Percentiles rank a stretch among this genome's conserved stretches.
phyloP scores from a whole-genome alignment of 2,797 vertebrate species.

The Gymnopithys bicolor region DNA sequence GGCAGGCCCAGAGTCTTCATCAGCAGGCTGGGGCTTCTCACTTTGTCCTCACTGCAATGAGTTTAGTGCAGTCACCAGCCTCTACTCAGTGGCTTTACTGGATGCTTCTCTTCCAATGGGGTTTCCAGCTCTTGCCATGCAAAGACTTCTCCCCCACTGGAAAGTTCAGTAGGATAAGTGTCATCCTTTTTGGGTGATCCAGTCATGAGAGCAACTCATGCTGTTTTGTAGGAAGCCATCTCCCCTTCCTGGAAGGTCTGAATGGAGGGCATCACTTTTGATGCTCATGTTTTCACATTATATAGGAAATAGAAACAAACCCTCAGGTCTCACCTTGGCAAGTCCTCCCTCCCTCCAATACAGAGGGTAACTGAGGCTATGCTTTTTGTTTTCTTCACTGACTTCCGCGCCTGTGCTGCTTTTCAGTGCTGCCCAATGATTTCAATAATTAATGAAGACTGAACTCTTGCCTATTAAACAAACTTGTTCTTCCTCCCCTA shows the following conservation, averaged over 20 bases:
- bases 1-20: not conserved
- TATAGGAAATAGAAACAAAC: not conserved
- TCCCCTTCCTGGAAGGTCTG: not conserved
- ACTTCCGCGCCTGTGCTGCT: not conserved
- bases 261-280: not conserved
- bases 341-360: not conserved
- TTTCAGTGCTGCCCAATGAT: not conserved
- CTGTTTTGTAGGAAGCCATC: not conserved
- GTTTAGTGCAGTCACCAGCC: not conserved
- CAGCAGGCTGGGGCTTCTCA: not conserved
- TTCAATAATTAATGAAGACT: not conserved
- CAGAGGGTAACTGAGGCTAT: not conserved
- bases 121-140: not conserved
- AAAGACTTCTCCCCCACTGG: not conserved
- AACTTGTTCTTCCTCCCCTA: constrained; percentile 30
- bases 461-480: constrained; percentile 26
- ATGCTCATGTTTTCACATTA: not conserved
- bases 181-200: not conserved
- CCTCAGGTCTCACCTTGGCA: not conserved
- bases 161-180: not conserved
- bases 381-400: not conserved
- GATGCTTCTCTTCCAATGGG: not conserved
- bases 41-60: not conserved
- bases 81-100: not conserved
- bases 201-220: not conserved